Evolutionary conservation across 2,797 vertebrate species (phyloP), one percentile per base, ranked within the genome.

Genomic region (Chloroceryle inda): DNA sequence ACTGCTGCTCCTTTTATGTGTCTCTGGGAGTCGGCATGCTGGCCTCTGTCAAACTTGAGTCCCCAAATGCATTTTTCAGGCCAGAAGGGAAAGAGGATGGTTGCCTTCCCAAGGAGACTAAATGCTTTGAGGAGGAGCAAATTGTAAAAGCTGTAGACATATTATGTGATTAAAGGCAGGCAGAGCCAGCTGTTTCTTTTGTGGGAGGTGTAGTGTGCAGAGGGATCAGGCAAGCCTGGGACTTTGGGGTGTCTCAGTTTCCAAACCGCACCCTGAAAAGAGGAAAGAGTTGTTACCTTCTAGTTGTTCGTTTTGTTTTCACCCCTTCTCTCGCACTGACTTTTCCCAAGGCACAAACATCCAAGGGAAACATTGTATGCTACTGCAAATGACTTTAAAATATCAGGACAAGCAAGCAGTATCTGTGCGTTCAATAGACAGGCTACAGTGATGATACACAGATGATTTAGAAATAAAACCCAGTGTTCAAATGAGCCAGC

Each of bases 151-250:
- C 79, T 85, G 31, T 29, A 68, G 49, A 26, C 8, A 1, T 40
- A 56, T 53, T 31, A 72, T 23, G 11, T 10, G 10, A 53, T 86
- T 38, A 58, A 72, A 18, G 69, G 31, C 26, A 91, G 77, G 40
- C 5, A 66, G 47, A 80, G 14, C 1, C 4, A 2, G 9, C 2
- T 31, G 55, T 0, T 0, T 4, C 74, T 78, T 80, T 75, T 53
- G 26, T 12, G 16, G 44, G 9, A 77, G 50, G 7, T 0, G 0
- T n/a, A 61, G 31, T n/a, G n/a, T 3, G 4, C 9, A 64, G 68
- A 49, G 5, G 16, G 33, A 66, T 67, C 26, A 55, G 42, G 38
- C 29, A 81, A 33, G 18, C 37, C 13, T 31, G 42, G 6, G 42
- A 53, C 31, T 85, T 90, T 1, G 3, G 21, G 35, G 23, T 40